A percentile compares a stretch with the other conserved stretches of the same genome.
These are phyloP conservation scores for Menidia beryllina DNA, from an alignment of 2,113 vertebrate genomes.

Conservation along the genomic window DNA sequence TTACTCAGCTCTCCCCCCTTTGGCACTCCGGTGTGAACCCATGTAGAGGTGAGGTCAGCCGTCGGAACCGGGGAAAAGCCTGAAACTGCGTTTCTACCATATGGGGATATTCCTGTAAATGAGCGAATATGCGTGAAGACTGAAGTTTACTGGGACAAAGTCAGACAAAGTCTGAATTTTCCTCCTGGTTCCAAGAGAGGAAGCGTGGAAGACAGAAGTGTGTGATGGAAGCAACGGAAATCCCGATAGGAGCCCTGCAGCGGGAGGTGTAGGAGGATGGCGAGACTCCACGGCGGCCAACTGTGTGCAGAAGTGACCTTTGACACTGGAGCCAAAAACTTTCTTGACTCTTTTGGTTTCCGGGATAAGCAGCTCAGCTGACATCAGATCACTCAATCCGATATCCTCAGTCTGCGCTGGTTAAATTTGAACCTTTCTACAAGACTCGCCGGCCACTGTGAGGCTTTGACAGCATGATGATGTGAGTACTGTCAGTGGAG, in stretches of 20 bases:
- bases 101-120: no score
- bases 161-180: background rate
- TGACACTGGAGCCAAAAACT: constrained; percentile 53
- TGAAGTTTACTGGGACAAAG: constrained; percentile 46
- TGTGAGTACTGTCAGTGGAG: constrained; percentile 36
- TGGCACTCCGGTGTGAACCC: constrained; percentile 14
- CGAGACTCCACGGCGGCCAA: constrained; percentile 25
- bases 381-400: constrained; percentile 36
- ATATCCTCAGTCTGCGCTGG: constrained; percentile 1
- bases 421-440: constrained; percentile 17
- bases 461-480: constrained; percentile 35
- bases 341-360: constrained; percentile 7
- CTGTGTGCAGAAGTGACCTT: constrained; percentile 61
- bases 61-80: constrained; percentile 4
- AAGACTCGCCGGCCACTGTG: constrained; percentile 25
- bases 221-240: constrained; percentile 52
- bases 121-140: no score
- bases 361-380: constrained; percentile 54
- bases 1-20: background rate
- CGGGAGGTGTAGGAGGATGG: constrained; percentile 53
- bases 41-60: constrained; percentile 33
- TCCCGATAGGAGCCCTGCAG: constrained; percentile 16
- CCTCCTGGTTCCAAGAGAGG: background rate
- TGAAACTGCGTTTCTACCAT: no score
- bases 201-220: constrained; percentile 28